Conservation (phyloP, 2,797 vertebrate genomes). For the Sebastes vulpes region DNA sequence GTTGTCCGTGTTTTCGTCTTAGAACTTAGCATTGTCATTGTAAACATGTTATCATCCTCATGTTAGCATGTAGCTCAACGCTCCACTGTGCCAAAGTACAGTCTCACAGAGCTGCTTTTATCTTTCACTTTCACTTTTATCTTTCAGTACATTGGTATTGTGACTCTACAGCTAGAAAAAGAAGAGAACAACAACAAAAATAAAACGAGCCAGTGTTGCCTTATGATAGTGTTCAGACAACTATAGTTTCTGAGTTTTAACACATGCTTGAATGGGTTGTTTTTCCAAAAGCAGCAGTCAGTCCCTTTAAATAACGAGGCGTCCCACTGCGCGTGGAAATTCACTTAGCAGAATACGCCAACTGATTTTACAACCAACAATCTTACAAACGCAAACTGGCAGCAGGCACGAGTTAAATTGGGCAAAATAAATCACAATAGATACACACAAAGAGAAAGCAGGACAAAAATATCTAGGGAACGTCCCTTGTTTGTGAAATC, state of each 20-base stretch:
- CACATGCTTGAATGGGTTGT: not conserved
- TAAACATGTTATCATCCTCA: not conserved
- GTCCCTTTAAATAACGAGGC: conserved; percentile 16
- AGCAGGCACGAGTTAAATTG: conserved; percentile 1
- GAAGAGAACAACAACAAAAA: not conserved
- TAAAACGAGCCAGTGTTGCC: not conserved
- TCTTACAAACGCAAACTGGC: conserved; percentile 12
- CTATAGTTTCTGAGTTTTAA: not conserved
- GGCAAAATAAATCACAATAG: conserved; percentile 5
- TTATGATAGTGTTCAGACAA: not conserved
- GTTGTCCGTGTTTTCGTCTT: too few relatives aligned
- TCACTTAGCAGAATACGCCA: not conserved
- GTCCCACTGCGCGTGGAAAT: conserved; percentile 5
- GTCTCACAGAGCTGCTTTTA: not conserved
- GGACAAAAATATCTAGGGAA: not conserved
- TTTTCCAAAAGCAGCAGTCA: conserved; percentile 7
- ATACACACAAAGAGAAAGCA: not conserved
- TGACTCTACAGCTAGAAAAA: not conserved
- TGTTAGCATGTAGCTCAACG: not conserved
- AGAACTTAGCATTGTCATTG: not conserved
- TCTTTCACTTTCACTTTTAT: not conserved
- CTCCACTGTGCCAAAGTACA: not conserved
- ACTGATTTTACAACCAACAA: not conserved
- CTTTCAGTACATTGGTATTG: not conserved
- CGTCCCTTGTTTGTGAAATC: not conserved